Evolutionary conservation across 2,888 invertebrate genomes (phyloP), one percentile per base, ranked within the genome.

Genomic region (Agrochola litura): DNA sequence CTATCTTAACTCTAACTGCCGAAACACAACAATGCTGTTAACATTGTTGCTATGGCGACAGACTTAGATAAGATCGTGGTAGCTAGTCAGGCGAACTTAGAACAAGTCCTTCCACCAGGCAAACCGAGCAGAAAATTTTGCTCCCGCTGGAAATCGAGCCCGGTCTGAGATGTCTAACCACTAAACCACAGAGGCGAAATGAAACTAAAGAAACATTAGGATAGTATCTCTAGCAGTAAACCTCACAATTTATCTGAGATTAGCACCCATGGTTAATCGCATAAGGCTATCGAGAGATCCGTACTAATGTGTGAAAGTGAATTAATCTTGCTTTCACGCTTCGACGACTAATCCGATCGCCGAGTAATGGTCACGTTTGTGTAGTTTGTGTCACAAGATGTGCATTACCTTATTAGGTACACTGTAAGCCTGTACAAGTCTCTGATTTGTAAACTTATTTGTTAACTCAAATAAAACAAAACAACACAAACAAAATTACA

Each of bases 241-340:
- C 12, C 25, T 52, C 12, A 2, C 30, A 8, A 1, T 54, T 37
- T 16, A 43, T 43, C 22, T 46, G 2, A 79, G 64, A 58, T 58
- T 79, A 64, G 41, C 56, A 64, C 49, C 77, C 56, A 52, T 78
- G 41, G 80, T 30, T 64, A 71, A 64, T 68, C 63, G 10, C 22
- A 68, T 56, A 14, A 61, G 37, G 16, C 46, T 54, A 19, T 6
- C 16, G 19, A 77, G 30, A 66, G 41, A 58, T 79, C 41, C n/a
- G n/a, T 9, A 30, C 56, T 64, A 64, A 71, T 25, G 77, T 64
- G 72, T 65, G 64, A 78, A 80, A 80, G 80, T 52, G 73, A 80
- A 52, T 64, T 78, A 58, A 78, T 78, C 56, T 56, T n/a, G 49
- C 49, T 71, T 79, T 80, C 80, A 78, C 58, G 80, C 80, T 52